A percentile compares a stretch with the other conserved stretches of the same genome.
phyloP scores from a whole-genome alignment of 2,888 invertebrate species.

The Drosophila bunnanda region DNA sequence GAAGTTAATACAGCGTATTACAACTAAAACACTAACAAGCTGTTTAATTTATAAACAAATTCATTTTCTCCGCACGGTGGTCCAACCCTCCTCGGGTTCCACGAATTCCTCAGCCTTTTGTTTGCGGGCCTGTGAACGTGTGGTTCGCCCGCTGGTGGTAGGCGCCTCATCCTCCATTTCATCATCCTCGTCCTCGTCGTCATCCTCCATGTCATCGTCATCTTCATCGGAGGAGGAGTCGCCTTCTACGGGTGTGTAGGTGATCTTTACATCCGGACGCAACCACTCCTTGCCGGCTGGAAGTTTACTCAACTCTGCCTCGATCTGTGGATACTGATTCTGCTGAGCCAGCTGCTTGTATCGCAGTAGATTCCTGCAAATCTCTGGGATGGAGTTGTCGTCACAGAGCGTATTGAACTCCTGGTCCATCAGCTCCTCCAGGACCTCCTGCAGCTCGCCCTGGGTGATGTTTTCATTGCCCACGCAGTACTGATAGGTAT shows the following conservation, averaged over 20 bases:
- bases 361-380: slow-evolving; percentile 86
- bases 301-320: slow-evolving; percentile 86
- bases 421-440: slow-evolving; percentile 90
- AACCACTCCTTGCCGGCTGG: slow-evolving; percentile 87
- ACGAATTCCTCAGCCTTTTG: slow-evolving; percentile 71
- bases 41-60: slow-evolving; percentile 21
- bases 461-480: slow-evolving; percentile 86
- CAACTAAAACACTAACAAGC: slow-evolving; percentile 52
- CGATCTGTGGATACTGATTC: slow-evolving; percentile 86
- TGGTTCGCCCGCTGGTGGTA: slow-evolving; percentile 58
- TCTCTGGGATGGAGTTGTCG: slow-evolving; percentile 89
- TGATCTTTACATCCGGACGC: slow-evolving; percentile 85
- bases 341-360: slow-evolving; percentile 87
- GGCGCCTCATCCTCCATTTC: slow-evolving; percentile 49
- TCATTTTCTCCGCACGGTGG: slow-evolving; percentile 86
- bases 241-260: slow-evolving; percentile 68
- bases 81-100: slow-evolving; percentile 88
- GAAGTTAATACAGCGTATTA: slow-evolving; percentile 77
- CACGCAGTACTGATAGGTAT: slow-evolving; percentile 88
- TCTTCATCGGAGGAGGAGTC: slow-evolving; percentile 85
- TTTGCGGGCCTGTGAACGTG: slow-evolving; percentile 68
- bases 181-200: slow-evolving; percentile 42
- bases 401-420: slow-evolving; percentile 90
- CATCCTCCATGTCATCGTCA: slow-evolving; percentile 77
- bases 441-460: slow-evolving; percentile 87